Evolutionary conservation across 2,888 invertebrate genomes (phyloP).

Genomic region (Habroteleia sp.): DNA sequence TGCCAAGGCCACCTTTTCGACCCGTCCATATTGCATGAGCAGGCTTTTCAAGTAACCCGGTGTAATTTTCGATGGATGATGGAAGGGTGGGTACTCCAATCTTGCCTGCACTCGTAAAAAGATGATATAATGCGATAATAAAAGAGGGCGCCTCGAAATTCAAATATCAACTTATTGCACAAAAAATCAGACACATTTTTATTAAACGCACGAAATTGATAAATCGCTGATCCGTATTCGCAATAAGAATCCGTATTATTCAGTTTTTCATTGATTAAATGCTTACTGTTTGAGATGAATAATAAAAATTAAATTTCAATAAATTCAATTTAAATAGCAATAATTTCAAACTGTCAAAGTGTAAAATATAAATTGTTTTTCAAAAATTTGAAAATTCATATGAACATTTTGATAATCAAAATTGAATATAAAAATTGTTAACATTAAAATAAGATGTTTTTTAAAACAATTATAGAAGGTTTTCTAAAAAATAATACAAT

Average conservation of each 20-base stretch:
- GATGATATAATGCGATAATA: conserved; percentile 56
- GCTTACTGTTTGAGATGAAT: no score
- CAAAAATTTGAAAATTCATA: no score
- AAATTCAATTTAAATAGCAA: no score
- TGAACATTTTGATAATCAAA: no score
- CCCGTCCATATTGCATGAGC: conserved; percentile 85
- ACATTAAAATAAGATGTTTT: no score
- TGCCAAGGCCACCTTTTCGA: conserved; percentile 65
- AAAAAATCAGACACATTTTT: conserved; percentile 10
- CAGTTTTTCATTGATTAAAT: no score
- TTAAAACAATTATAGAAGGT: no score
- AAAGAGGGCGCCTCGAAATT: conserved; percentile 31
- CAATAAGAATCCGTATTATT: not conserved
- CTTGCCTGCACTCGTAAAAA: conserved; percentile 69
- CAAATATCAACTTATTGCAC: conserved; percentile 41
- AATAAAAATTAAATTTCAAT: no score
- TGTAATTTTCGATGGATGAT: conserved; percentile 88
- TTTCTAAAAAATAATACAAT: no score
- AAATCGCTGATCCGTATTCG: conserved; percentile 1
- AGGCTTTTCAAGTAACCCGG: conserved; percentile 90
- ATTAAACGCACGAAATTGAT: conserved; percentile 19
- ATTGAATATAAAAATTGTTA: no score
- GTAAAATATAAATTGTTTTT: no score
- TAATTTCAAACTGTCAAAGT: no score
- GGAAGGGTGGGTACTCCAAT: conserved; percentile 87